These are phyloP conservation scores for Adoxophyes honmai DNA, from an alignment of 1,140 invertebrate genomes.

Conservation along the genomic window DNA sequence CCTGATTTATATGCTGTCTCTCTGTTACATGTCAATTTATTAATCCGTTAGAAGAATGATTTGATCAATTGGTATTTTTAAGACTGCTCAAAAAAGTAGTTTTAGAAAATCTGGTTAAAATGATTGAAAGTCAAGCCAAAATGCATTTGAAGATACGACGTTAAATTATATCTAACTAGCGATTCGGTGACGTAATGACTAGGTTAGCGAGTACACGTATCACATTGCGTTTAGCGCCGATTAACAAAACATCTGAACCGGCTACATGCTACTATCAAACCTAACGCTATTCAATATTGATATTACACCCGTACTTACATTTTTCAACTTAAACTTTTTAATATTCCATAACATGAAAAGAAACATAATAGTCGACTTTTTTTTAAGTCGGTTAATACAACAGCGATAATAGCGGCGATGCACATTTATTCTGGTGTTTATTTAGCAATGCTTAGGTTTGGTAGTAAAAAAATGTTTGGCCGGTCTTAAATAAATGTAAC, in stretches of 20 bases:
- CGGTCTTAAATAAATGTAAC: not conserved
- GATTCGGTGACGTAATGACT: slow-evolving; percentile 42
- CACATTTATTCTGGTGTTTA: too few species aligned
- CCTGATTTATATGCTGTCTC: too few species aligned
- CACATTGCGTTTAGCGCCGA: slow-evolving; percentile 33
- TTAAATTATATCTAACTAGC: slow-evolving; percentile 34
- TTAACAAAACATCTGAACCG: not conserved
- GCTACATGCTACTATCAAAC: not conserved
- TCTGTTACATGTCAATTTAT: too few species aligned
- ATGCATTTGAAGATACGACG: slow-evolving; percentile 28
- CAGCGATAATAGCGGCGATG: too few species aligned
- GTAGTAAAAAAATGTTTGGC: not conserved
- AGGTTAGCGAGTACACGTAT: slow-evolving; percentile 47
- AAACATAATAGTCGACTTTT: too few species aligned
- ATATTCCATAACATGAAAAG: too few species aligned
- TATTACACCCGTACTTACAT: too few species aligned
- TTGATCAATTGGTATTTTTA: not conserved
- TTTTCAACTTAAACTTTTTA: too few species aligned
- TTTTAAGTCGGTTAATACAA: too few species aligned
- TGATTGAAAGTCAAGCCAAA: slow-evolving; percentile 29
- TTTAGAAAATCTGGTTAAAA: not conserved
- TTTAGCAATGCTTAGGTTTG: not conserved
- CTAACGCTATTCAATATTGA: too few species aligned
- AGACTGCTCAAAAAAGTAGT: not conserved
- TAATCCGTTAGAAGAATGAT: too few species aligned